These are phyloP conservation scores for Parapristionchus giblindavisi DNA, from an alignment of 2,888 invertebrate species.

Conservation along the genomic window DNA sequence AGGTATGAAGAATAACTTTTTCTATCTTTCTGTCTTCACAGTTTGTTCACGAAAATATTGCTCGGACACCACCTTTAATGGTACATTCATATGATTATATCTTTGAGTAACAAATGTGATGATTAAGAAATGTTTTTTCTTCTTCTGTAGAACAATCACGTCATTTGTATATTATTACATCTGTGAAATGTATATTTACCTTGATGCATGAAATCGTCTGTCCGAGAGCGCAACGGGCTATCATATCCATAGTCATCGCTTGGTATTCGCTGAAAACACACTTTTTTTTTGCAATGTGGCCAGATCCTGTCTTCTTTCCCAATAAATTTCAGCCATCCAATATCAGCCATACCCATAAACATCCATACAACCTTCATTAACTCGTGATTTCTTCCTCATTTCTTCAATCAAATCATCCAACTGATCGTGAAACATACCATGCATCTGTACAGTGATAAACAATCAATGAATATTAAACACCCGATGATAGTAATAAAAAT, in stretches of 20 bases:
- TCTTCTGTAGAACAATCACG: too few species aligned
- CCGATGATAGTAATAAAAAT: background rate
- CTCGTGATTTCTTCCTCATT: background rate
- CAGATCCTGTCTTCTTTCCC: background rate
- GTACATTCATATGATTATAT: too few species aligned
- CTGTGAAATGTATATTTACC: background rate
- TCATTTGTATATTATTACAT: too few species aligned
- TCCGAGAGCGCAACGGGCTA: slow-evolving; percentile 59
- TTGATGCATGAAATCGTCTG: slow-evolving; percentile 37
- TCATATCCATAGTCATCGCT: slow-evolving; percentile 61
- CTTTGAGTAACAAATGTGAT: too few species aligned
- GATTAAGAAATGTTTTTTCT: too few species aligned
- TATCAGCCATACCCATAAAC: slow-evolving; percentile 21
- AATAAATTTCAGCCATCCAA: too few species aligned
- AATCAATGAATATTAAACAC: background rate
- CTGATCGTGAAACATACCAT: slow-evolving; percentile 42
- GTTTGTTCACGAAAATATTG: too few species aligned
- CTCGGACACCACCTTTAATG: too few species aligned
- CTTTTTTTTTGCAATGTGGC: background rate
- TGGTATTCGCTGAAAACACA: slow-evolving; percentile 58
- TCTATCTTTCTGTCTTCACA: too few species aligned
- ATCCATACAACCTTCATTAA: slow-evolving; percentile 23
- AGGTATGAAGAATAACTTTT: too few species aligned
- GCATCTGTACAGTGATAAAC: slow-evolving; percentile 39
- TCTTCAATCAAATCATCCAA: slow-evolving; percentile 21